Percentiles rank a stretch among this genome's conserved stretches.
Conservation (phyloP, 92 coral and sea anemone species). For the Palythoa heliodiscus region DNA sequence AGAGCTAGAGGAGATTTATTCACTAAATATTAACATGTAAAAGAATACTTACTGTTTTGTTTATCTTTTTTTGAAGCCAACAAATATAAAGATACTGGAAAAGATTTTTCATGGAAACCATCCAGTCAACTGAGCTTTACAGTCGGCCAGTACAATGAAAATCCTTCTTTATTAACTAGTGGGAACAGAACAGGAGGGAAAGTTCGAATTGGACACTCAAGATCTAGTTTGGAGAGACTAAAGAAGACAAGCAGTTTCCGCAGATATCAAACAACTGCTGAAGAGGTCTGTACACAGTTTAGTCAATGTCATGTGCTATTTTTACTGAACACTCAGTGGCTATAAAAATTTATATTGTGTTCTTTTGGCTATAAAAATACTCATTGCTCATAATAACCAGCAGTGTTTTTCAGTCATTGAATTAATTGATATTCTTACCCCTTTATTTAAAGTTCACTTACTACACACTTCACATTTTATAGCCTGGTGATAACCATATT, state of each 20-base stretch:
- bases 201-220: constrained; percentile 14
- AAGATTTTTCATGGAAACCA: constrained; percentile 26
- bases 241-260: neutral
- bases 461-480: too few relatives aligned
- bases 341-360: too few relatives aligned
- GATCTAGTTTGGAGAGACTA: neutral
- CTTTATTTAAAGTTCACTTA: too few relatives aligned
- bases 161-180: constrained; percentile 3
- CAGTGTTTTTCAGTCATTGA: too few relatives aligned
- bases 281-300: constrained; percentile 13
- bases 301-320: too few relatives aligned
- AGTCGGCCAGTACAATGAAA: constrained; percentile 8
- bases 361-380: too few relatives aligned
- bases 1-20: too few relatives aligned
- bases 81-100: constrained; percentile 13
- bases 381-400: too few relatives aligned
- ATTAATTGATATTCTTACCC: too few relatives aligned
- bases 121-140: constrained; percentile 22
- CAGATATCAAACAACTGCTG: constrained; percentile 28
- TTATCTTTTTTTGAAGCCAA: constrained; percentile 10
- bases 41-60: neutral
- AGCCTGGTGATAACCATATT: too few relatives aligned
- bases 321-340: too few relatives aligned
- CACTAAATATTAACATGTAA: neutral
- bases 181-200: constrained; percentile 10